phyloP scores from a whole-genome alignment of 2,113 vertebrate species.

The Bufo gargarizans region DNA sequence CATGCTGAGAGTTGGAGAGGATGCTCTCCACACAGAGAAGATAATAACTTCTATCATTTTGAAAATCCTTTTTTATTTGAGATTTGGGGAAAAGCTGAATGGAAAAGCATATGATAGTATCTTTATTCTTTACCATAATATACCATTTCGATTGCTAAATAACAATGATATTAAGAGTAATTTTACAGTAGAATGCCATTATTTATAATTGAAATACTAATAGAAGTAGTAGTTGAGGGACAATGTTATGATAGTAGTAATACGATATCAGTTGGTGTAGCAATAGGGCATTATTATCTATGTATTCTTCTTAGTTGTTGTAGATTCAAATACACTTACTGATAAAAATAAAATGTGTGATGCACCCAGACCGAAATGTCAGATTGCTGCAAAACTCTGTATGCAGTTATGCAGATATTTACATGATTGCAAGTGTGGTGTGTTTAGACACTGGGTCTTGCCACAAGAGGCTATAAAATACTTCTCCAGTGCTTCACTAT shows the following conservation, averaged over 20 bases:
- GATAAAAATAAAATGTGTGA: too few species aligned
- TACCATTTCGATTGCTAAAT: background rate
- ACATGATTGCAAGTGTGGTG: too few species aligned
- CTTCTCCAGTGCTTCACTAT: too few species aligned
- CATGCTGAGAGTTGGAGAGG: slow-evolving; percentile 55
- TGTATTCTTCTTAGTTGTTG: background rate
- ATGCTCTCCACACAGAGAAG: slow-evolving; percentile 50
- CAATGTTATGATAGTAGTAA: background rate
- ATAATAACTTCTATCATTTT: slow-evolving; percentile 54
- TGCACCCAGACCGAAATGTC: too few species aligned
- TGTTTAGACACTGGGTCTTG: too few species aligned
- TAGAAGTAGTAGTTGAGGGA: background rate
- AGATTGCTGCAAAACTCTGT: too few species aligned
- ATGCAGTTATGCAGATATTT: too few species aligned
- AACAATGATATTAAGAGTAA: background rate
- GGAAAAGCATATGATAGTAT: background rate
- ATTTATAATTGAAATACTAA: background rate
- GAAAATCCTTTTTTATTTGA: slow-evolving; percentile 3
- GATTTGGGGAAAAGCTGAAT: slow-evolving; percentile 17
- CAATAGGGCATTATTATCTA: background rate
- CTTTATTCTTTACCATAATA: background rate
- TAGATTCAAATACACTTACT: too few species aligned
- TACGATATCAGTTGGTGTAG: background rate
- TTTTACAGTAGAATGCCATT: background rate
- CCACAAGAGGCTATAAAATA: too few species aligned